Evolutionary conservation across 2,888 invertebrate species (phyloP), one percentile per base, ranked within the genome.

Genomic region (Aleiodes alternator): DNA sequence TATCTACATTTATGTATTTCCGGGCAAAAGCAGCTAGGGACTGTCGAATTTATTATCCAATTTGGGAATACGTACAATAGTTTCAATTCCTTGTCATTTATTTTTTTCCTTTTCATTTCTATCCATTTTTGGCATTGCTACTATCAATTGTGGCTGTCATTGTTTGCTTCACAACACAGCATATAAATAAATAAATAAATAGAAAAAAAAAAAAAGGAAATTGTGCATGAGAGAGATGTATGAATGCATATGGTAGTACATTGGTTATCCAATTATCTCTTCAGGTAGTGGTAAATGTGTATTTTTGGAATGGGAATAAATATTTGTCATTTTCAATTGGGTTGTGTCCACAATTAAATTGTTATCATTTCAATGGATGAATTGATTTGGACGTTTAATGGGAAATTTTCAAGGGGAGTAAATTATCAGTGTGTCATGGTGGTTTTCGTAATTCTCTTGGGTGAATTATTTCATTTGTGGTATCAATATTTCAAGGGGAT

Each of bases 11-110:
- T 51, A 72, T 53, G 51, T 51, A 70, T 43, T 70, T 38, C 43
- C 29, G 29, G 43, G 38, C 23, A 12, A 48, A 56, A 31, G 11
- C 38, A 11, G 11, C 16, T 6, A 57, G 38, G 38, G 29, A 34
- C 50, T 51, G 55, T 38, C 50, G 69, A 69, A 69, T 69, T 69
- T 69, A 69, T 69, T 69, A 51, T 69, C 55, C 53, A 34, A 69
- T 69, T 55, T 34, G 23, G 69, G 9, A 69, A 55, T 55, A 34
- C n/a, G 9, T 53, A 69, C 14, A 31, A 31, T 11, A 14, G 69
- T 29, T 34, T 69, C 38, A 14, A 43, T 43, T 43, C 43, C 43
- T 53, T n/a, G n/a, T n/a, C n/a, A n/a, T n/a, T n/a, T n/a, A n/a
- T n/a, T n/a, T n/a, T n/a, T n/a, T n/a, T n/a, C n/a, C n/a, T 14